Conservation (phyloP, 2,797 vertebrate species). For the Coregonus sp. region DNA sequence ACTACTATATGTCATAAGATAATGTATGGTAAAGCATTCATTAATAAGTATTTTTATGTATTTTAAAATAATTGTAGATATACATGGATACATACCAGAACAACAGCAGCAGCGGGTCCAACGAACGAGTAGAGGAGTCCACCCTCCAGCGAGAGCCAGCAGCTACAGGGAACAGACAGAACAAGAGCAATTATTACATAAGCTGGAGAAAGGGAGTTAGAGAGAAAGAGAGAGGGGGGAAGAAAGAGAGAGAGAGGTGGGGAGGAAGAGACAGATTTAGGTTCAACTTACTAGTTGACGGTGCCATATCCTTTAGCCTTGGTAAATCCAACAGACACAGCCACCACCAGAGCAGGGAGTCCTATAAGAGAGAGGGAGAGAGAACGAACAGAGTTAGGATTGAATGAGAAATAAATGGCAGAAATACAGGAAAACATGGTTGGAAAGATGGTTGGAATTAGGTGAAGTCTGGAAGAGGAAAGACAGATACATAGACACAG, state of each 20-base stretch:
- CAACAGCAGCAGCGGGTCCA: conserved; percentile 94
- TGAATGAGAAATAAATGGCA: not conserved
- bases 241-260: not conserved
- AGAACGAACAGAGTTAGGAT: not conserved
- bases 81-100: conserved; percentile 84
- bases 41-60: not conserved
- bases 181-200: conserved; percentile 32
- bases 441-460: not conserved
- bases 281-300: conserved; percentile 90
- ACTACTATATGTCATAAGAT: not conserved
- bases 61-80: conserved; percentile 8
- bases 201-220: conserved; percentile 8
- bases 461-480: not conserved
- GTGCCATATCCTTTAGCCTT: conserved; percentile 97
- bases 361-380: conserved; percentile 66
- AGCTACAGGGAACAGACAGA: conserved; percentile 70
- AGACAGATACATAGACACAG: not conserved
- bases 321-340: conserved; percentile 95
- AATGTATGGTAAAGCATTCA: not conserved
- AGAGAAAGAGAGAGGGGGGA: not conserved
- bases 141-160: conserved; percentile 97
- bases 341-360: conserved; percentile 93
- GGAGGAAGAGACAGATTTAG: not conserved
- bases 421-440: not conserved
- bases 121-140: conserved; percentile 97